Evolutionary conservation across 2,113 vertebrate species (phyloP), one percentile per base, ranked within the genome.

Genomic region (Python bivittatus): DNA sequence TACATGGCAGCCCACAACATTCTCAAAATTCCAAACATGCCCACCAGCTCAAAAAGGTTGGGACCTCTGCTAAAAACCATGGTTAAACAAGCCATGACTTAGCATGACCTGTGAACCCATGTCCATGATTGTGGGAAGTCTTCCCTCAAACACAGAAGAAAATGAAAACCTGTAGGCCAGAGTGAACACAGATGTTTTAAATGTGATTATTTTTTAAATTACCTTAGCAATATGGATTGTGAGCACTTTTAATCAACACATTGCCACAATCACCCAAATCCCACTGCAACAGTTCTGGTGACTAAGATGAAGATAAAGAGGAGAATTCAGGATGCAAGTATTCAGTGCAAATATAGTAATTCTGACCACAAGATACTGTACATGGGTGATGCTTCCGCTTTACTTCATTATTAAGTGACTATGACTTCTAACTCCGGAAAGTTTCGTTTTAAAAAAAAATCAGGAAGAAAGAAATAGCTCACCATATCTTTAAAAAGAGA

Each of bases 291-390:
- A 42, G 58, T 68, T 20, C n/a, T 29, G 23, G 52, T n/a, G 60
- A 27, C 23, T 72, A 53, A 91, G 85, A 72, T 86, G 83, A 90
- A 54, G 44, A 86, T 38, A 54, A 68, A 86, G 48, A 29, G 90
- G 90, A 60, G 84, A 87, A 87, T 91, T 91, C 60, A 56, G 91
- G 85, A 91, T 68, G 85, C 12, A 91, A 56, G 60, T 54, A 86
- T 72, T 91, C 60, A 56, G 85, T 72, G 52, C 23, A 68, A 72
- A 91, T 68, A 91, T 54, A 91, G 60, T 72, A 20, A 17, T 42
- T 88, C 85, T 68, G 17, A 91, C 85, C 91, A 91, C 91, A 86
- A 91, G 57, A 27, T 20, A 52, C 57, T 87, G 91, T 38, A 68
- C 25, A 85, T 91, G 84, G 85, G 60, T 87, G 85, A 44, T 91